Percentiles rank a stretch among this genome's conserved stretches.
These are phyloP conservation scores for Anagyrus pseudococci DNA, from an alignment of 2,888 invertebrate genomes.

Conservation along the genomic window DNA sequence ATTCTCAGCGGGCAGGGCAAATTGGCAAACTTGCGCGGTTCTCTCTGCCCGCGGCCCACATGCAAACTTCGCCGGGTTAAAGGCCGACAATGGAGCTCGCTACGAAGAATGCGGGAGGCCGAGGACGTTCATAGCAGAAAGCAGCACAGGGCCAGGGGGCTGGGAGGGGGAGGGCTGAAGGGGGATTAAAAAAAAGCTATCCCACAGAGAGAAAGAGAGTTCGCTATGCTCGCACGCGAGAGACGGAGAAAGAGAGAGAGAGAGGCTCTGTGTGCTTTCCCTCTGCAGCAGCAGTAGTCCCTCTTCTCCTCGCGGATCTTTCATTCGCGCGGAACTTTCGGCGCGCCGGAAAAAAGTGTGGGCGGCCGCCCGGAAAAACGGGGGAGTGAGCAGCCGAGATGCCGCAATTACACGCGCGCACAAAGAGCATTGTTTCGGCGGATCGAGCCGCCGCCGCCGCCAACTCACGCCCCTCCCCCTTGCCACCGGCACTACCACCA, in stretches of 20 bases:
- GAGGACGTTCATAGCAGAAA: no score
- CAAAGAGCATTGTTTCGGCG: conserved; percentile 27
- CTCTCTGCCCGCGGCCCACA: background rate
- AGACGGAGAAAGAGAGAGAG: background rate
- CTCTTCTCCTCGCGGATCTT: conserved; percentile 8
- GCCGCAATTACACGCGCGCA: conserved; percentile 31
- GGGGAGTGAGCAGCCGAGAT: conserved; percentile 13
- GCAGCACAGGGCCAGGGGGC: background rate
- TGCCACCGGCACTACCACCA: no score
- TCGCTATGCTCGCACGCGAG: background rate
- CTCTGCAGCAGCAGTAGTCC: conserved; percentile 8
- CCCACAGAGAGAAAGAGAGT: background rate
- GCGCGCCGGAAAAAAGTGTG: background rate
- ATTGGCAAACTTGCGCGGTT: conserved; percentile 40
- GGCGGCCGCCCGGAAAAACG: no score
- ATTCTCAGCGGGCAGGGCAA: conserved; percentile 20
- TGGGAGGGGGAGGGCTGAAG: background rate
- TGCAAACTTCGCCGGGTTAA: background rate
- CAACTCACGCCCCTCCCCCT: no score
- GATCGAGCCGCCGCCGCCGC: conserved; percentile 9
- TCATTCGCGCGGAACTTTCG: conserved; percentile 20
- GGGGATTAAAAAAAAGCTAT: no score
- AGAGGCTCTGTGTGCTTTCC: no score
- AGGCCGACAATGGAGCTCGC: background rate
- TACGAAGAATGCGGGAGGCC: no score